These are phyloP conservation scores for Threskiornis aethiopicus DNA, from an alignment of 2,797 vertebrate genomes.

Conservation along the genomic window DNA sequence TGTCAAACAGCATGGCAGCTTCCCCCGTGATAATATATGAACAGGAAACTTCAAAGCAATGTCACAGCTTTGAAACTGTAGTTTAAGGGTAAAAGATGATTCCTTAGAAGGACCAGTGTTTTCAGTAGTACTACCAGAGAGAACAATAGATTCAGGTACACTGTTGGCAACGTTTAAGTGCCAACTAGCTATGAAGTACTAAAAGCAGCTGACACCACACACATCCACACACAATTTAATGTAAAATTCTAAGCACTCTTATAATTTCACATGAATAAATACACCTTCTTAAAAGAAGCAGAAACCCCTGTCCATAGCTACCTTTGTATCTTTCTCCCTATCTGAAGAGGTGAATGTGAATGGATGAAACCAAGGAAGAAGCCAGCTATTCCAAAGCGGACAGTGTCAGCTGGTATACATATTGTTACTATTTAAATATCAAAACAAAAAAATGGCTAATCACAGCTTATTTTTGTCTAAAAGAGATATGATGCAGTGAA, in stretches of 20 bases:
- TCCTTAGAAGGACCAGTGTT: neutral
- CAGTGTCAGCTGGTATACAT: neutral
- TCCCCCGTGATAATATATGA: neutral
- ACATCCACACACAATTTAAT: neutral
- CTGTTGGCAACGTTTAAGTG: neutral
- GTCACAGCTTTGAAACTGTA: neutral
- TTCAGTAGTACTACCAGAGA: neutral
- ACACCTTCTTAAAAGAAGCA: neutral
- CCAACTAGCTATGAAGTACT: neutral
- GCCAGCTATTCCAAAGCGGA: neutral
- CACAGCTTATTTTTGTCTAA: neutral
- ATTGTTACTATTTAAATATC: neutral
- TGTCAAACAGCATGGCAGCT: neutral
- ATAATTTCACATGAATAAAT: neutral
- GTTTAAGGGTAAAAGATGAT: neutral
- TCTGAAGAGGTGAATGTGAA: neutral
- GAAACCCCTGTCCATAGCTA: neutral
- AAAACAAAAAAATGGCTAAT: neutral
- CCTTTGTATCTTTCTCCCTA: neutral
- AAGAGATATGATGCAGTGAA: neutral
- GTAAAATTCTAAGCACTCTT: neutral
- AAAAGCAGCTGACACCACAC: neutral
- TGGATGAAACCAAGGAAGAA: neutral
- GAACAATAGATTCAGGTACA: neutral
- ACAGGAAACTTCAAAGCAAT: slow-evolving; percentile 9